These are phyloP conservation scores for Sapayoa aenigma DNA, from an alignment of 2,113 vertebrate genomes.

Conservation along the genomic window DNA sequence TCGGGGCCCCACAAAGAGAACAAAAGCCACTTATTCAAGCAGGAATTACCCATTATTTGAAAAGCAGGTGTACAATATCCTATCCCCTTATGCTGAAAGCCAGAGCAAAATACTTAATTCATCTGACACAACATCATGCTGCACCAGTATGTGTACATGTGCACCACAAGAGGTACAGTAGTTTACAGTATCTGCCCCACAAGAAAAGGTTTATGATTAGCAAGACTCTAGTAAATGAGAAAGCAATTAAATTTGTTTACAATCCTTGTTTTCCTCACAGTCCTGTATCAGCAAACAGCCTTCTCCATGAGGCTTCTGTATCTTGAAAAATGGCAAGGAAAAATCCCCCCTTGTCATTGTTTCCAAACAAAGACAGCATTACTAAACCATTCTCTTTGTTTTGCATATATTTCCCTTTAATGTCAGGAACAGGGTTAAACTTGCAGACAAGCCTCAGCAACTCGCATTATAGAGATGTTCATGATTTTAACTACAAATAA, in stretches of 20 bases:
- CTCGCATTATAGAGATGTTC: neutral
- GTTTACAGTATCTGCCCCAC: neutral
- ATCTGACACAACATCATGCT: neutral
- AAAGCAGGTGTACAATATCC: neutral
- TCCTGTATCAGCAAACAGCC: neutral
- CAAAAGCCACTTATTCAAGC: neutral
- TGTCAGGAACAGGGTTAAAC: neutral
- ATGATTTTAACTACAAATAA: neutral
- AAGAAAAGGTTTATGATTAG: neutral
- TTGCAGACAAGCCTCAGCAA: neutral
- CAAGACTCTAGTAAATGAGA: neutral
- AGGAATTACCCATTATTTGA: neutral
- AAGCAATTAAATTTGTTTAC: neutral
- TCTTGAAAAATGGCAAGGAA: neutral
- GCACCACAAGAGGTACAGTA: neutral
- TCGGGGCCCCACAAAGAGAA: neutral
- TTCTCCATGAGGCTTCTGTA: neutral
- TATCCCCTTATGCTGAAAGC: neutral
- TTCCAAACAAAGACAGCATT: neutral
- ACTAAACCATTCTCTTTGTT: neutral
- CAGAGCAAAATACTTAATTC: neutral
- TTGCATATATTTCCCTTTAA: neutral
- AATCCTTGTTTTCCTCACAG: neutral
- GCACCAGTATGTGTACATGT: neutral
- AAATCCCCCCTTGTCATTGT: neutral